Percentiles rank a stretch among this genome's conserved stretches.
Evolutionary conservation across 2,888 invertebrate species (phyloP).

Genomic region (Panzeria rudis): DNA sequence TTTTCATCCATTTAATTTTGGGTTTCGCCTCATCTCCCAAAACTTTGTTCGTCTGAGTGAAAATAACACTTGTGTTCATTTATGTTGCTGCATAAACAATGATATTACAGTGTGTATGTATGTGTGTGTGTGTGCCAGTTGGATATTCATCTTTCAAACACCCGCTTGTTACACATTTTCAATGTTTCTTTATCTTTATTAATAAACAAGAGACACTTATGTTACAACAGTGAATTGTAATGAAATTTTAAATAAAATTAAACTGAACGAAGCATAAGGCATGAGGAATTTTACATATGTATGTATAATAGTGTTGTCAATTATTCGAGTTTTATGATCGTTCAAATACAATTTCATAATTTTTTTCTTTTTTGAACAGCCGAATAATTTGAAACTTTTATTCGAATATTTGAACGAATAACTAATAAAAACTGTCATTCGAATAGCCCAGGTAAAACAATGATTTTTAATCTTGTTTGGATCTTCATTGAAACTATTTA

Average conservation of each 20-base stretch:
- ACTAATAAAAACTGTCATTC: too few relatives aligned
- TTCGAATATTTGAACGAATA: too few relatives aligned
- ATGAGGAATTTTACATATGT: slow-evolving; percentile 27
- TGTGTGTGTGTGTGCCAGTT: background rate
- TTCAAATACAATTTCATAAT: too few relatives aligned
- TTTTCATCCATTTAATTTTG: slow-evolving; percentile 45
- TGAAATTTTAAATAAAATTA: slow-evolving; percentile 73
- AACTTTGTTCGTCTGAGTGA: slow-evolving; percentile 8
- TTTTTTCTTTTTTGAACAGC: too few relatives aligned
- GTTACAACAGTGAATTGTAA: slow-evolving; percentile 54
- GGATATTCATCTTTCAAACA: slow-evolving; percentile 57
- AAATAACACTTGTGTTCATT: slow-evolving; percentile 51
- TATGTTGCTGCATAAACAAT: slow-evolving; percentile 14
- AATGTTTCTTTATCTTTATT: slow-evolving; percentile 18
- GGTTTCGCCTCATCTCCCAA: slow-evolving; percentile 24
- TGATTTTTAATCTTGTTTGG: too few relatives aligned
- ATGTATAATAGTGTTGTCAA: background rate
- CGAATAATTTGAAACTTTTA: too few relatives aligned
- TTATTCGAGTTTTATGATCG: too few relatives aligned
- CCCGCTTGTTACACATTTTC: slow-evolving; percentile 25
- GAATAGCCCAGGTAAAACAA: too few relatives aligned
- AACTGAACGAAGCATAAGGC: slow-evolving; percentile 69
- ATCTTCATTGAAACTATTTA: too few relatives aligned
- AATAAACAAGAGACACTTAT: slow-evolving; percentile 38
- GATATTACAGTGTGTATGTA: background rate